phyloP scores from a whole-genome alignment of 2,797 vertebrate genomes.

The Mormyrops boulengeri region DNA sequence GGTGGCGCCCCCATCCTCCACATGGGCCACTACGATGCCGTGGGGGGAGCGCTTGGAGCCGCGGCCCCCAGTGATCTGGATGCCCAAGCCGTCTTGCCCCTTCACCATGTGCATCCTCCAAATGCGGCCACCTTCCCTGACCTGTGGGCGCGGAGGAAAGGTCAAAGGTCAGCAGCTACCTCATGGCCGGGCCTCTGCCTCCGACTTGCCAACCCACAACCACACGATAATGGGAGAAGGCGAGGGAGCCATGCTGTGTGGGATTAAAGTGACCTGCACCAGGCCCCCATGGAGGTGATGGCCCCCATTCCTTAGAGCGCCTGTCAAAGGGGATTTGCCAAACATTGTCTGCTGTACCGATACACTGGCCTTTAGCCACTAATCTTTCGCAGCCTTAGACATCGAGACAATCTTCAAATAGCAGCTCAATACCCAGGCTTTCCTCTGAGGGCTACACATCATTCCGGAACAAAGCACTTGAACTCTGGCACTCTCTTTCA shows the following conservation, averaged over 20 bases:
- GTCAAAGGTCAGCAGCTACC: neutral
- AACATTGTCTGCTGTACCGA: neutral
- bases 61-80: constrained; percentile 90
- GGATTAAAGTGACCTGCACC: neutral
- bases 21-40: constrained; percentile 80
- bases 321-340: neutral
- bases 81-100: constrained; percentile 80
- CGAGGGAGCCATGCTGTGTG: neutral
- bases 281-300: neutral
- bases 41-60: constrained; percentile 87
- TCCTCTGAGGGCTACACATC: neutral
- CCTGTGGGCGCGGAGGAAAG: constrained; percentile 48
- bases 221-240: neutral
- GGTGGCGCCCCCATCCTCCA: constrained; percentile 82
- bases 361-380: neutral
- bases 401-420: neutral
- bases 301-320: neutral
- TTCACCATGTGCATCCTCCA: constrained; percentile 98
- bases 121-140: constrained; percentile 75
- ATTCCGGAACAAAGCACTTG: neutral
- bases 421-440: neutral
- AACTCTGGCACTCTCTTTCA: neutral
- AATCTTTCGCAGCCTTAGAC: constrained; percentile 1
- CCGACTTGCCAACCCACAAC: neutral
- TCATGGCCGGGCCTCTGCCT: neutral